phyloP scores from a whole-genome alignment of 2,888 invertebrate species.

The Actias luna region DNA sequence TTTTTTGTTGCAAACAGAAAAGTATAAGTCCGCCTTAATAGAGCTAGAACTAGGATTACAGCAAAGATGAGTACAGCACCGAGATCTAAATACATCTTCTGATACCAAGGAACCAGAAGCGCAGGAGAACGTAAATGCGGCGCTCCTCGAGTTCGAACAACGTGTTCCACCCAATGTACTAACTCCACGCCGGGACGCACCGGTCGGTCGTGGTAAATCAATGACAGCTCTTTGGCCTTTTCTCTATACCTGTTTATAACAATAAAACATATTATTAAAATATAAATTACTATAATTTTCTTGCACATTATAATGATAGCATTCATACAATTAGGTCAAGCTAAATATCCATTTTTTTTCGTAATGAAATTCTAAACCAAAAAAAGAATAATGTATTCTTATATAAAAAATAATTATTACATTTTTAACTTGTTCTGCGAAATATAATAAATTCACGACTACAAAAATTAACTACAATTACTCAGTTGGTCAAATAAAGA shows the following conservation, averaged over 20 bases:
- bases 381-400: too few relatives aligned
- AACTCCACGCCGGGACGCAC: slow-evolving; percentile 42
- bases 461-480: too few relatives aligned
- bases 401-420: background rate
- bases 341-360: too few relatives aligned
- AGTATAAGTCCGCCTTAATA: background rate
- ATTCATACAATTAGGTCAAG: background rate
- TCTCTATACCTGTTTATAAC: slow-evolving; percentile 42
- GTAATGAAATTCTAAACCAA: too few relatives aligned
- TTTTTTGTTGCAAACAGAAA: background rate
- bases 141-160: slow-evolving; percentile 49
- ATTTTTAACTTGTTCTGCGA: too few relatives aligned
- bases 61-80: slow-evolving; percentile 22
- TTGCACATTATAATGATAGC: background rate
- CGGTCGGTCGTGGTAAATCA: slow-evolving; percentile 50
- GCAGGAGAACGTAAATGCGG: slow-evolving; percentile 50
- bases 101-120: slow-evolving; percentile 46
- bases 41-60: background rate
- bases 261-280: background rate
- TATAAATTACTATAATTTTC: background rate
- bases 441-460: too few relatives aligned
- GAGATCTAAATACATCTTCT: slow-evolving; percentile 54
- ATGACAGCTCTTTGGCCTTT: slow-evolving; percentile 45
- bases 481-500: too few relatives aligned
- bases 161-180: slow-evolving; percentile 57